These are phyloP conservation scores for Atractosteus spatula DNA, from an alignment of 2,113 vertebrate genomes.

Conservation along the genomic window DNA sequence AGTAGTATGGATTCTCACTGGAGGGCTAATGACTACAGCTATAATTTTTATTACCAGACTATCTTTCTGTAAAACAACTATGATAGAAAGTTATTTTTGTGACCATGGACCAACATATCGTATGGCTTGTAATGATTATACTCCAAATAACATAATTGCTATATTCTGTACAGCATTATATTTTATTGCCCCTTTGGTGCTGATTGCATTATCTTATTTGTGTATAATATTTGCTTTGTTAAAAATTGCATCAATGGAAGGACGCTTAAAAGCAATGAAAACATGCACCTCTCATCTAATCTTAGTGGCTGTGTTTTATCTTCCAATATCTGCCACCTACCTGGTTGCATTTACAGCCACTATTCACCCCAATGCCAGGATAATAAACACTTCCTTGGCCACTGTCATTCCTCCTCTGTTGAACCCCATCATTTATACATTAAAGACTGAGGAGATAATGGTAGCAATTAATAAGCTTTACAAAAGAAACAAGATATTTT, in stretches of 20 bases:
- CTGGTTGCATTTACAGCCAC: constrained; percentile 16
- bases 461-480: constrained; percentile 28
- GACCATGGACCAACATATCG: neutral
- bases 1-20: neutral
- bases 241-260: constrained; percentile 30
- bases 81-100: constrained; percentile 15
- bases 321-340: constrained; percentile 28
- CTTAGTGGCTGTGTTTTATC: constrained; percentile 45
- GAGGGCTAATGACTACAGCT: neutral
- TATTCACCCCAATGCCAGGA: constrained; percentile 42
- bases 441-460: constrained; percentile 40
- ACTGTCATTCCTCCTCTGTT: constrained; percentile 31
- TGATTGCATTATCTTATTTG: neutral
- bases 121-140: constrained; percentile 6
- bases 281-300: constrained; percentile 54
- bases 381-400: constrained; percentile 57
- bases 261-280: constrained; percentile 45
- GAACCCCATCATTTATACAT: constrained; percentile 42
- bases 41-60: constrained; percentile 4
- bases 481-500: constrained; percentile 10
- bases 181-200: neutral
- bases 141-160: neutral
- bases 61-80: constrained; percentile 5
- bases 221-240: constrained; percentile 20
- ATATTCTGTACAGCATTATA: neutral